Conservation (phyloP, 2,113 vertebrate species). For the Perognathus longimembris region DNA sequence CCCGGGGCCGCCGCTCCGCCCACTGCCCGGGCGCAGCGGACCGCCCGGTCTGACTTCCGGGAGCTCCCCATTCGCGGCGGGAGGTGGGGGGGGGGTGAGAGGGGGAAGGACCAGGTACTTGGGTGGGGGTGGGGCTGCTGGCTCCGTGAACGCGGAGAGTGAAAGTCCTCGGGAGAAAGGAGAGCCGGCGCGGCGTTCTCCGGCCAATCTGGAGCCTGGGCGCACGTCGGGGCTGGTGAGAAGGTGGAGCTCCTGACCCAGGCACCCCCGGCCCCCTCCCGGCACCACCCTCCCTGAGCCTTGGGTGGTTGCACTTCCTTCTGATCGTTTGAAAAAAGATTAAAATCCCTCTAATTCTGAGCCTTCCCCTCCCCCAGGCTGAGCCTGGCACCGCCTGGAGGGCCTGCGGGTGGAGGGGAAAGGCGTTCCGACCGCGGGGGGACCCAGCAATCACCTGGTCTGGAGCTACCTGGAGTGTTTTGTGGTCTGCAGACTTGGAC, state of each 20-base stretch:
- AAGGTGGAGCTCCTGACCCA: neutral
- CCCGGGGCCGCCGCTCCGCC: slow-evolving; percentile 57
- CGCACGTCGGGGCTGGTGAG: slow-evolving; percentile 38
- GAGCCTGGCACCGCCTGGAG: neutral
- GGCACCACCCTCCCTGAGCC: neutral
- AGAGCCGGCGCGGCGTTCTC: neutral
- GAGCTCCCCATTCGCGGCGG: neutral
- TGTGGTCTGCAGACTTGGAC: neutral
- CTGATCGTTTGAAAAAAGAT: neutral
- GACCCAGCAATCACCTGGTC: neutral
- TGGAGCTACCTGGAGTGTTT: neutral
- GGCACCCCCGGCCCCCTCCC: neutral
- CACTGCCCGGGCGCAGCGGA: neutral
- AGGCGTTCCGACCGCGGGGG: neutral
- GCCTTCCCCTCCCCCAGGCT: neutral
- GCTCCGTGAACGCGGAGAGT: neutral
- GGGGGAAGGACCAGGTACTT: slow-evolving; percentile 23
- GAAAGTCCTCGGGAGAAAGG: slow-evolving; percentile 51
- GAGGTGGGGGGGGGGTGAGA: neutral
- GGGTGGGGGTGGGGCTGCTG: slow-evolving; percentile 9
- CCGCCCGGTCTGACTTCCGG: slow-evolving; percentile 41
- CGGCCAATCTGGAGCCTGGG: neutral
- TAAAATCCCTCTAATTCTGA: slow-evolving; percentile 18
- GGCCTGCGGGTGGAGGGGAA: neutral
- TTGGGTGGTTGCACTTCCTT: neutral